These are phyloP conservation scores for Crioceris asparagi DNA, from an alignment of 2,888 invertebrate genomes.

Conservation along the genomic window DNA sequence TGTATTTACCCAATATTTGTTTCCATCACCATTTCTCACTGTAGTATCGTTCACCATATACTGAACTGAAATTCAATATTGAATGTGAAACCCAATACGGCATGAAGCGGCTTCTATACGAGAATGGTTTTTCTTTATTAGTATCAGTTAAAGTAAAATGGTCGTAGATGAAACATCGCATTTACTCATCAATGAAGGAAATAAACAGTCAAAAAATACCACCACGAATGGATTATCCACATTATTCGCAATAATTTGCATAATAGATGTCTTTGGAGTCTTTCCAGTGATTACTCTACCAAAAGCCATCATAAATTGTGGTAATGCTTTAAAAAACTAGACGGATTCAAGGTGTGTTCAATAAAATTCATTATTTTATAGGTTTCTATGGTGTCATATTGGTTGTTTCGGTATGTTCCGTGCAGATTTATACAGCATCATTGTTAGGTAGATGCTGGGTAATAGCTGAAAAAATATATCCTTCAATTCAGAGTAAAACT, in stretches of 20 bases:
- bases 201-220: background rate
- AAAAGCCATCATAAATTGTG: constrained; percentile 62
- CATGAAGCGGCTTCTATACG: no score
- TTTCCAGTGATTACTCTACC: constrained; percentile 72
- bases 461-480: constrained; percentile 60
- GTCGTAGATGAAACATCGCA: constrained; percentile 1
- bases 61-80: no score
- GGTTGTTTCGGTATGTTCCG: constrained; percentile 51
- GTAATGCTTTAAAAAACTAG: constrained; percentile 36
- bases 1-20: no score
- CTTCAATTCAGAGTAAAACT: constrained; percentile 38
- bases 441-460: constrained; percentile 74
- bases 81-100: no score
- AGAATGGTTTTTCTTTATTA: no score
- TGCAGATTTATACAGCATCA: constrained; percentile 73
- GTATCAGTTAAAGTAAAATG: constrained; percentile 2
- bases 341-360: no score
- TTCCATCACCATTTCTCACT: no score
- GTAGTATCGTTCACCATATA: no score
- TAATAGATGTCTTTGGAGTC: constrained; percentile 73
- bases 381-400: constrained; percentile 62
- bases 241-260: constrained; percentile 61
- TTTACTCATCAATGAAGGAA: background rate
- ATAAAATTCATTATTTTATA: no score
- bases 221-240: constrained; percentile 46